phyloP scores from a whole-genome alignment of 2,888 invertebrate species.

The Lamellibrachia columna region DNA sequence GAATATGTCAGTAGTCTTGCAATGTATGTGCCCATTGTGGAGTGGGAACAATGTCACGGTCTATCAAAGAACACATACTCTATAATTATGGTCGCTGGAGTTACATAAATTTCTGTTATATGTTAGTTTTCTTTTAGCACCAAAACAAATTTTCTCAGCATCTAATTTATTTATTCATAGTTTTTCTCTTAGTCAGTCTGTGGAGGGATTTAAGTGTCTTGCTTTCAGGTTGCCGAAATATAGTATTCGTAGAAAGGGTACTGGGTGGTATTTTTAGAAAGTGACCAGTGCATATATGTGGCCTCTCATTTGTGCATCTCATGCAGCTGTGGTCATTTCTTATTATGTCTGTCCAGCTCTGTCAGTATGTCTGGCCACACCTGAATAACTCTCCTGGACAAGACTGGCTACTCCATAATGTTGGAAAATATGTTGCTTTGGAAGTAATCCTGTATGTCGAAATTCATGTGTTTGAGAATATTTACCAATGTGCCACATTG shows the following conservation, averaged over 20 bases:
- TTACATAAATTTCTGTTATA: too few species aligned
- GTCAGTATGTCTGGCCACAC: not conserved
- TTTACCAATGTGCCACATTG: not conserved
- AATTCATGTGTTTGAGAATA: too few species aligned
- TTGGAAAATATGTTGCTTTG: not conserved
- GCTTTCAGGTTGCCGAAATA: not conserved
- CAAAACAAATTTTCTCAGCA: too few species aligned
- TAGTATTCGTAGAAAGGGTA: not conserved
- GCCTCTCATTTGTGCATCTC: not conserved
- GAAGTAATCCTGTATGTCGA: too few species aligned
- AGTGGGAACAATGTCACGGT: too few species aligned
- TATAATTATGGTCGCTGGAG: too few species aligned
- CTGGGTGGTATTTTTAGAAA: not conserved
- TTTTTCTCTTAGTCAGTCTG: not conserved
- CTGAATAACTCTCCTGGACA: not conserved
- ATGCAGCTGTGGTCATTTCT: slow-evolving; percentile 1
- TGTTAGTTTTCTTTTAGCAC: too few species aligned
- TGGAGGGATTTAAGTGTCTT: not conserved
- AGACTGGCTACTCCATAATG: not conserved
- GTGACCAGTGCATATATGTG: not conserved
- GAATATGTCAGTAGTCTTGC: too few species aligned
- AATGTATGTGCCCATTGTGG: too few species aligned
- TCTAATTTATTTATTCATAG: too few species aligned
- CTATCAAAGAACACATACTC: too few species aligned
- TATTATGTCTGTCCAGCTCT: not conserved